These are phyloP conservation scores for Rattus norvegicus DNA, from an alignment of 2,113 vertebrate species.

Conservation along the genomic window DNA sequence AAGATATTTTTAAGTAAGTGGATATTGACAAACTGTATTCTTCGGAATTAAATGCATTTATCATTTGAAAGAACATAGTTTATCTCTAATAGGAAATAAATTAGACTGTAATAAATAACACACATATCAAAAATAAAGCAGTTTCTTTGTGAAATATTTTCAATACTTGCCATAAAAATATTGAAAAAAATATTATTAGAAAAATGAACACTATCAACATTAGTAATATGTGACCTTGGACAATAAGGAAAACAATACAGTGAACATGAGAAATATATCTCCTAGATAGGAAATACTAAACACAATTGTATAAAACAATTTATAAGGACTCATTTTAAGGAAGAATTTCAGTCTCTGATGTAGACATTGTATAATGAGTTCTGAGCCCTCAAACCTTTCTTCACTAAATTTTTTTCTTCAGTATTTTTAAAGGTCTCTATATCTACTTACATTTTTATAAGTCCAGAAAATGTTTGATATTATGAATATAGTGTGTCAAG, in stretches of 20 bases:
- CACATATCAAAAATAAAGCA: background rate
- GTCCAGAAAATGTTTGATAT: background rate
- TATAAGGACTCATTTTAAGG: background rate
- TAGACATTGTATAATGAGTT: background rate
- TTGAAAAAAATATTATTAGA: background rate
- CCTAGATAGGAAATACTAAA: background rate
- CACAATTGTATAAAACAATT: background rate
- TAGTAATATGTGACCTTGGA: background rate
- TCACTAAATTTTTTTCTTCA: background rate
- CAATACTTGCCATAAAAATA: background rate
- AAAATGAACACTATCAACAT: background rate
- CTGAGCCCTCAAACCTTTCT: background rate
- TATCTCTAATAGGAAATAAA: constrained; percentile 10
- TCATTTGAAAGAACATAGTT: constrained; percentile 1
- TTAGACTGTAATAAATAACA: constrained; percentile 8
- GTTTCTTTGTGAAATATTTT: constrained; percentile 1
- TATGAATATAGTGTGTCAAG: background rate
- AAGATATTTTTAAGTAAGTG: constrained; percentile 9
- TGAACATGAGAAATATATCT: background rate
- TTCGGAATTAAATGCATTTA: constrained; percentile 36
- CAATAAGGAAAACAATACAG: background rate
- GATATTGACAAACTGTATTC: background rate
- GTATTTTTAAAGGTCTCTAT: background rate
- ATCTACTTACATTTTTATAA: background rate
- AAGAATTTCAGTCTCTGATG: background rate